Evolutionary conservation across 2,888 invertebrate species (phyloP).

Genomic region (Odontothrips loti): DNA sequence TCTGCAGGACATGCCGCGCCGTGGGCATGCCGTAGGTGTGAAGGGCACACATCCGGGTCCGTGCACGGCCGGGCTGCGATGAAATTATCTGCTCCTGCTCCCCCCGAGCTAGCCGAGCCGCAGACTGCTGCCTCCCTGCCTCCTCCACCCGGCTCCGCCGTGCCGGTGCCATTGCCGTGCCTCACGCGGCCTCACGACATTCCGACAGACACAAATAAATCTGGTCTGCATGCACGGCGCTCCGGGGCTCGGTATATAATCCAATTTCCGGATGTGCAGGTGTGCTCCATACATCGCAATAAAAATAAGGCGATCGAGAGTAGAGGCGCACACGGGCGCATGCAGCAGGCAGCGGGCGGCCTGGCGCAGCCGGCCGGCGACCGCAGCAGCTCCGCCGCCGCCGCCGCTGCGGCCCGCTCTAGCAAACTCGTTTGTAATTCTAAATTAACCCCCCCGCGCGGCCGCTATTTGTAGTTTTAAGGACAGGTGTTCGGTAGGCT

Average conservation of each 20-base stretch:
- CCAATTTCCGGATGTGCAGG: conserved; percentile 19
- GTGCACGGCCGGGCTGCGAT: too few relatives aligned
- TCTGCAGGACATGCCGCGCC: too few relatives aligned
- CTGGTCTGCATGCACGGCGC: neutral
- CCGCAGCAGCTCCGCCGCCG: neutral
- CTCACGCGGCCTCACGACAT: neutral
- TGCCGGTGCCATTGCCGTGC: too few relatives aligned
- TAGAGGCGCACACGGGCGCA: neutral
- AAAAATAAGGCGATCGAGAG: neutral
- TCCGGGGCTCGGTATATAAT: neutral
- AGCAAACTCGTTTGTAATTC: conserved; percentile 1
- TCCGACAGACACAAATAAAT: conserved; percentile 5
- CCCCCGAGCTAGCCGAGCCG: too few relatives aligned
- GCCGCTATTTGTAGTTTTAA: conserved; percentile 9
- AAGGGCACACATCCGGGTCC: too few relatives aligned
- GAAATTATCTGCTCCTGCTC: too few relatives aligned
- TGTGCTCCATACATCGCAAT: neutral
- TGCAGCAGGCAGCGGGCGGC: neutral
- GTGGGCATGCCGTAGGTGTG: too few relatives aligned
- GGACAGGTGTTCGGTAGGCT: neutral
- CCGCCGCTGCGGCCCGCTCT: neutral
- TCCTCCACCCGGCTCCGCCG: too few relatives aligned
- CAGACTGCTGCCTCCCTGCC: too few relatives aligned
- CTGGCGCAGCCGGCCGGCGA: neutral
- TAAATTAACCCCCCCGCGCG: conserved; percentile 7